Percentiles rank a stretch among this genome's conserved stretches.
Evolutionary conservation across 92 coral and sea anemone genomes (phyloP).

Genomic region (Actinernus sp.): DNA sequence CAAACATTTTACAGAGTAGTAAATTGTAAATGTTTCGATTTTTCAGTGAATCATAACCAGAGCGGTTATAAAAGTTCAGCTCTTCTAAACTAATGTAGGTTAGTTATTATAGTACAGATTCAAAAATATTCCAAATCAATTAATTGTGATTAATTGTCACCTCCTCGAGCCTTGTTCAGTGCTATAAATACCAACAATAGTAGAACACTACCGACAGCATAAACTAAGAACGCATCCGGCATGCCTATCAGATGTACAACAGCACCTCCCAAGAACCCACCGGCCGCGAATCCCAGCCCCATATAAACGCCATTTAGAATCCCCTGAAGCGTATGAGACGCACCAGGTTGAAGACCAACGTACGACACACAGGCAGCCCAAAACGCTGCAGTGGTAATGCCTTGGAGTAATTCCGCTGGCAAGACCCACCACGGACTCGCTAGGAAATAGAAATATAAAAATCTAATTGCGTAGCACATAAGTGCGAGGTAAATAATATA

Average conservation of each 20-base stretch:
- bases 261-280: slow-evolving; percentile 92
- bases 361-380: slow-evolving; percentile 98
- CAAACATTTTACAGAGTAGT: too few species aligned
- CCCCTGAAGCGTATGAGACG: slow-evolving; percentile 88
- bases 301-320: slow-evolving; percentile 91
- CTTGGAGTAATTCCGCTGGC: slow-evolving; percentile 94
- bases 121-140: too few species aligned
- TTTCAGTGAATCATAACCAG: too few species aligned
- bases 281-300: slow-evolving; percentile 97
- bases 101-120: too few species aligned
- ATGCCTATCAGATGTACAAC: slow-evolving; percentile 82
- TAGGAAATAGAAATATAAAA: slow-evolving; percentile 75
- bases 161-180: slow-evolving; percentile 33
- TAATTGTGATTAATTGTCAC: too few species aligned
- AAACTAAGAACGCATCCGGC: slow-evolving; percentile 80
- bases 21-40: too few species aligned
- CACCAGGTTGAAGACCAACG: slow-evolving; percentile 91
- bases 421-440: slow-evolving; percentile 94
- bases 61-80: too few species aligned
- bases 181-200: slow-evolving; percentile 52
- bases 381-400: slow-evolving; percentile 96
- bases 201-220: slow-evolving; percentile 65
- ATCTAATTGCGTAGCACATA: slow-evolving; percentile 80
- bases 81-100: too few species aligned
- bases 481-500: slow-evolving; percentile 86